phyloP scores from a whole-genome alignment of 2,888 invertebrate genomes.

The Chaetoderma sp. region DNA sequence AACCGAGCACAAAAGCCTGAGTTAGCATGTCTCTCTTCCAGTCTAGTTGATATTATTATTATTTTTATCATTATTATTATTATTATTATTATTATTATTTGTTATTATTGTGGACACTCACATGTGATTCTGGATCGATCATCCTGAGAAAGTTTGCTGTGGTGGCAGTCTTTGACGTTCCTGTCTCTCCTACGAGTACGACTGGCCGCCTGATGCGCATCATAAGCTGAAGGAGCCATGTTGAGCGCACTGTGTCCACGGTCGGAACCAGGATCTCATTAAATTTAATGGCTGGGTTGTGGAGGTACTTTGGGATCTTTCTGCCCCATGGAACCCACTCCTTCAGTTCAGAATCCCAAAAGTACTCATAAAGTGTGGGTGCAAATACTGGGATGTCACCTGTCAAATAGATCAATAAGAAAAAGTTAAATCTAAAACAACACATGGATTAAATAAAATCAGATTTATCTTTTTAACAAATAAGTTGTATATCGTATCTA shows the following conservation, averaged over 20 bases:
- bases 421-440: neutral
- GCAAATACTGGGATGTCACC: conserved; percentile 81
- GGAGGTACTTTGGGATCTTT: conserved; percentile 82
- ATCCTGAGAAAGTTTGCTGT: conserved; percentile 84
- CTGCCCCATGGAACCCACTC: conserved; percentile 89
- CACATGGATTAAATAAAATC: neutral
- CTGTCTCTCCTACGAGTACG: conserved; percentile 89
- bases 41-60: too few relatives aligned
- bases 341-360: conserved; percentile 77
- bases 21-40: too few relatives aligned
- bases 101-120: too few relatives aligned
- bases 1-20: too few relatives aligned
- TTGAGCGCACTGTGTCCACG: conserved; percentile 85
- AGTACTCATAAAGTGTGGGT: conserved; percentile 85
- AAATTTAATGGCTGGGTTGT: conserved; percentile 79
- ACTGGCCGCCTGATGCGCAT: conserved; percentile 83
- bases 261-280: conserved; percentile 91
- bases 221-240: conserved; percentile 79
- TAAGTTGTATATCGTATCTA: too few relatives aligned
- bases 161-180: conserved; percentile 92
- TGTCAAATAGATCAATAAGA: conserved; percentile 48
- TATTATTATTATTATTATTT: too few relatives aligned
- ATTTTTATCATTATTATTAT: too few relatives aligned
- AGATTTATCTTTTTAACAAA: too few relatives aligned
- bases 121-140: conserved; percentile 74